Base-by-base conservation (phyloP, 2,888 invertebrate genomes). In the Calameuta filiformis region DNA sequence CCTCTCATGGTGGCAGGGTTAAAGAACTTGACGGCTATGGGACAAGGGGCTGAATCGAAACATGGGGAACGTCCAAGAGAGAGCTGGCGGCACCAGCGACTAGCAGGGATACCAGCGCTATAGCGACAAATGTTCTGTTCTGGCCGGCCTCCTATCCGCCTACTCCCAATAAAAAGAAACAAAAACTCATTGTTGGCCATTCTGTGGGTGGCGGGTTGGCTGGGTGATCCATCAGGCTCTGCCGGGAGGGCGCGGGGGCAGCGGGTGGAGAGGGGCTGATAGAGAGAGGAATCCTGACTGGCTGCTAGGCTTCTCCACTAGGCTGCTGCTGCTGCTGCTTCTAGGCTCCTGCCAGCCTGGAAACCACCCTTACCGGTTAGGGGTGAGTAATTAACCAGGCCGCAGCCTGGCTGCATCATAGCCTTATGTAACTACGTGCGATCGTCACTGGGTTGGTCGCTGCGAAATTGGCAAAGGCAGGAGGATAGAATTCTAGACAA, bases 311-410 rank as follows among this genome's bases (percentile, higher is more conserved):
- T 40, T 40, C 40, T 40, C 40, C 15, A 1, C 40, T 6, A 40
- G 40, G 40, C 15, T 40, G 40, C 40, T 23, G 23, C 23, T 35
- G 35, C 11, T 35, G 35, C 11, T 40, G 9, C 31, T 71, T 9
- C 79, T 80, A 79, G 79, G 82, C 80, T 82, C 80, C 74, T 34
- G 30, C 74, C 74, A 74, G 12, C 74, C 74, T 37, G 37, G 33
- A 30, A 12, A n/a, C 74, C 74, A 35, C 34, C 74, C 74, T n/a
- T 35, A 78, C 87, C 89, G 88, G 89, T 86, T 84, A 86, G 89
- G 89, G 88, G 89, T 90, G 90, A 90, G 90, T 90, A 90, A 90
- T 90, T 90, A 90, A 90, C 90, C 89, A 88, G 88, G 88, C 89
- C 88, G 79, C 85, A 85, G 82, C 83, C 88, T 88, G 87, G 88